Percentiles rank a stretch among this genome's conserved stretches.
phyloP scores from a whole-genome alignment of 1,140 invertebrate species.

The Polyergus mexicanus region DNA sequence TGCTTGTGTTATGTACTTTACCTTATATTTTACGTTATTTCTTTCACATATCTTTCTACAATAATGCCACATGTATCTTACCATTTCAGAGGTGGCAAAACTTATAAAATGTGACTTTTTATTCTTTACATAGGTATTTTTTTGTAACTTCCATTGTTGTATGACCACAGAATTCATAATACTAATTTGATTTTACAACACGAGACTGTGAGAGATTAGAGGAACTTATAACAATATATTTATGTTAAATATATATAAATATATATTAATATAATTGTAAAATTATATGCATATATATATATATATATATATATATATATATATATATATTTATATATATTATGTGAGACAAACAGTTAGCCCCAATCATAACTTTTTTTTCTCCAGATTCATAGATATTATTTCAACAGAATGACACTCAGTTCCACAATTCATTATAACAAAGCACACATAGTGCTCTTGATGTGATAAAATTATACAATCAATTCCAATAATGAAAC shows the following conservation, averaged over 20 bases:
- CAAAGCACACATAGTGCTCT: constrained; percentile 44
- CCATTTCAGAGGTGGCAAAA: constrained; percentile 77
- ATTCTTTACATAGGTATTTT: constrained; percentile 64
- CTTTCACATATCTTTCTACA: constrained; percentile 72
- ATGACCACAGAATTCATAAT: constrained; percentile 76
- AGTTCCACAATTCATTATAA: constrained; percentile 73
- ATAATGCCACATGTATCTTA: constrained; percentile 76
- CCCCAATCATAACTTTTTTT: constrained; percentile 79
- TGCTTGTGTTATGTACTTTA: constrained; percentile 72
- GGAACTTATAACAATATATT: constrained; percentile 82
- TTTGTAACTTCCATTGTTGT: constrained; percentile 72
- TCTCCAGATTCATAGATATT: constrained; percentile 75
- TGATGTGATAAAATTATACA: constrained; percentile 63
- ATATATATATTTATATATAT: constrained; percentile 75
- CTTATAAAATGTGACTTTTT: constrained; percentile 75
- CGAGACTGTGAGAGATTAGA: constrained; percentile 80
- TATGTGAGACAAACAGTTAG: constrained; percentile 82
- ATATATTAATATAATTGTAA: constrained; percentile 53
- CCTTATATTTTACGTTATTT: constrained; percentile 67
- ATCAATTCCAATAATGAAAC: constrained; percentile 55
- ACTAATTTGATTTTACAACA: constrained; percentile 85
- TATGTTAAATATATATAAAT: constrained; percentile 72
- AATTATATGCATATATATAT: constrained; percentile 67
- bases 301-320: constrained; percentile 68
- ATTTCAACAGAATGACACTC: constrained; percentile 77